Evolutionary conservation across 2,113 vertebrate genomes (phyloP), one percentile per base, ranked within the genome.

Genomic region (Crotophaga sulcirostris): DNA sequence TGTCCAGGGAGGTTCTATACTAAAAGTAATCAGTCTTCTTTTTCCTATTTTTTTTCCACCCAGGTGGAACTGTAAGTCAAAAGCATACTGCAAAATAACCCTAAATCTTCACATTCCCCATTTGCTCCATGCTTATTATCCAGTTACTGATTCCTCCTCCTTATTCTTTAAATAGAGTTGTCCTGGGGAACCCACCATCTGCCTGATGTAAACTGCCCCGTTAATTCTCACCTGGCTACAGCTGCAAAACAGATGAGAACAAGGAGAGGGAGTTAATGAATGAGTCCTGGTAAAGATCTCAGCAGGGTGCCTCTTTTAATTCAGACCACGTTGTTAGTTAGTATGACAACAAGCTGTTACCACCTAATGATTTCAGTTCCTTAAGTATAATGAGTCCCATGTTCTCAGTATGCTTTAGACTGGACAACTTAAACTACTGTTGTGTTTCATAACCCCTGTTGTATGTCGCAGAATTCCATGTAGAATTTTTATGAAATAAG

Each of bases 151-250:
- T 91, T 90, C 42, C n/a, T 84, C 28, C 34, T 91, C n/a, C 26
- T 91, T 59, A 52, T 63, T 91, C 64, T 84, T 94, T 88, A 80
- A 93, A 88, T 87, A 90, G 60, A 93, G 64, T 49, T 88, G 82
- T 96, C 88, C 68, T 84, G 59, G 64, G 72, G 90, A 93, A 93
- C 19, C 6, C 66, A 31, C 82, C 93, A 90, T 95, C 93, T 97
- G 96, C 90, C 68, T 78, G 42, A 60, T 84, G 52, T 95, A 91
- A 96, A 94, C 87, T 95, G 88, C 87, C 92, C 93, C 1, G 85
- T 96, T 96, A 96, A 95, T 95, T 96, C 93, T 96, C 82, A 97
- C 93, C 95, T 97, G 93, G 68, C 79, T 91, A 42, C 85, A 83
- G 72, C 82, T 94, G 83, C 80, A 95, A 89, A 97, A 86, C 87